Evolutionary conservation across 2,888 invertebrate species (phyloP), one percentile per base, ranked within the genome.

Genomic region (Timema cristinae): DNA sequence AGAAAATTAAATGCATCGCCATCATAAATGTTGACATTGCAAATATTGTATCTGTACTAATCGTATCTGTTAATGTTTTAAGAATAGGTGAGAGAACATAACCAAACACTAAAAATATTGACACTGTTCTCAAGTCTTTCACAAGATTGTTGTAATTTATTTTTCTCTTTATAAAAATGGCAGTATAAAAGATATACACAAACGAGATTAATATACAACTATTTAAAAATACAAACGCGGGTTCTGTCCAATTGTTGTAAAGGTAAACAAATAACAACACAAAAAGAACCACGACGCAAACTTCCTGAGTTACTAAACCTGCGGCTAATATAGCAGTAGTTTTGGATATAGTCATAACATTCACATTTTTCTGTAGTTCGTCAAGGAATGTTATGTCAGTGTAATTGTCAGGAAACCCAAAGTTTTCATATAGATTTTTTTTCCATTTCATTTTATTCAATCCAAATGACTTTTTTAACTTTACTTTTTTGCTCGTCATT

Each of bases 41-140:
- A 79, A 96, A 97, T 79, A 99, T 97, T 0, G 98, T 97, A 80
- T 99, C 98, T 0, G 98, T 98, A 79, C 97, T 97, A 4, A 99
- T 94, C 0, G 97, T 96, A 80, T 96, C 95, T 0, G 99, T 98
- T 68, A 99, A 85, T 0, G 97, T 98, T 81, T 97, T 94, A 51
- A 97, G 83, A 16, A 98, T 88, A 0, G 98, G 98, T 0, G 97
- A 95, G 73, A 97, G 85, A 70, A 95, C 86, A 79, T 93, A 95
- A 1, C 96, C 95, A 79, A 97, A 91, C 0, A 92, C 88, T 2
- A 95, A 80, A 78, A 96, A 96, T 9, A 94, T 90, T 52, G 93
- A 79, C 0, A 93, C 88, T 0, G 93, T 95, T 81, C 92, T 89
- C 0, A 92, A 81, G 80, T 95, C 91, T 77, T 89, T 87, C 71